A percentile compares a stretch with the other conserved stretches of the same genome.
These are phyloP conservation scores for Steatocranus sp. DNA, from an alignment of 2,797 vertebrate genomes.

Conservation along the genomic window DNA sequence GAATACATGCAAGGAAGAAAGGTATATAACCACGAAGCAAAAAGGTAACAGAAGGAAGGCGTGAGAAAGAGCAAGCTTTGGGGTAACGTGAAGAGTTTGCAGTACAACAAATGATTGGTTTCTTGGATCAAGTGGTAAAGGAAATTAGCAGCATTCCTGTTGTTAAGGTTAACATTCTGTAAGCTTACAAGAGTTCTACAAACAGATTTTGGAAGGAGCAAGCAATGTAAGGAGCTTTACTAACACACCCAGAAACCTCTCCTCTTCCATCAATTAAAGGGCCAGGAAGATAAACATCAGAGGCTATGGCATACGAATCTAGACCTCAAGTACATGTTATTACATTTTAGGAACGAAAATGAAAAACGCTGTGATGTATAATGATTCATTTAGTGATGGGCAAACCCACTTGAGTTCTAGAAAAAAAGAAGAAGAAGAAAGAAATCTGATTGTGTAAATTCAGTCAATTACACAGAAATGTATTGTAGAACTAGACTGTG, in stretches of 20 bases:
- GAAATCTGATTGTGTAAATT: neutral
- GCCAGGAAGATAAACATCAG: neutral
- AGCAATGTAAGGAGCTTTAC: neutral
- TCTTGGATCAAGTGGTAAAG: neutral
- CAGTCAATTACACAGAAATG: neutral
- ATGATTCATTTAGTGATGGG: neutral
- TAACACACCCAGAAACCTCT: neutral
- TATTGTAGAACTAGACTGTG: neutral
- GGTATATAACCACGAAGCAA: accelerated
- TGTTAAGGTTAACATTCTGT: neutral
- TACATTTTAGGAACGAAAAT: neutral
- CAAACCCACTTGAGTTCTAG: neutral
- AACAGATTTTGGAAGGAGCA: neutral
- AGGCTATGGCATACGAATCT: neutral
- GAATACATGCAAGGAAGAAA: neutral
- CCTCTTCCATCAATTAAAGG: neutral
- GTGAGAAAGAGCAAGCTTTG: neutral
- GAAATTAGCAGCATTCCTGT: neutral
- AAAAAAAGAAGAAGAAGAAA: too few species aligned
- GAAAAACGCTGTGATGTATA: neutral
- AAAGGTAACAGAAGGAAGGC: neutral
- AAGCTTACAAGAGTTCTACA: neutral
- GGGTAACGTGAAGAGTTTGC: neutral
- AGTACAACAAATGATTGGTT: neutral
- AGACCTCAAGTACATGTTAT: neutral